Evolutionary conservation across 2,113 vertebrate genomes (phyloP), one percentile per base, ranked within the genome.

Genomic region (Plotosus lineatus): DNA sequence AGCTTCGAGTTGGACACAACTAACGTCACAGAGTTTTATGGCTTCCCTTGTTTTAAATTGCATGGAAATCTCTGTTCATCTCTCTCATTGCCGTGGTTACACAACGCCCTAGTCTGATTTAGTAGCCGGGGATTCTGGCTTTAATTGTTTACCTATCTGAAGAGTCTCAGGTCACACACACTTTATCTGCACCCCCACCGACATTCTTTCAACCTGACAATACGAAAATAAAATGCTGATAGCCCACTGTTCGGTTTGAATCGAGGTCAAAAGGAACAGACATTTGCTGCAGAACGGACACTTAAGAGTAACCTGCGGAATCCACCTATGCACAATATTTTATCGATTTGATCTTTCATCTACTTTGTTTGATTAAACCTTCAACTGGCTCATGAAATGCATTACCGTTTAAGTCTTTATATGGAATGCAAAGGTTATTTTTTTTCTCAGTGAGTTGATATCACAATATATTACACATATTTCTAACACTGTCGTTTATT

Each of bases 181-280:
- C 68, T 66, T 65, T 63, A 68, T 69, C 77, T 68, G 61, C 15
- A 56, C 26, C 48, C 23, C 48, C 26, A 69, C n/a, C 56, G 17
- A 56, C 26, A 21, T 21, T 42, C 38, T 44, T 56, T 42, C 38
- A 4, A 40, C 38, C n/a, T 44, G n/a, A 56, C 63, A 69, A 44
- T 77, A 58, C 28, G 14, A 42, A 19, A 36, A 31, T 44, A 63
- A 77, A 77, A 56, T 33, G n/a, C 36, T 56, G 36, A 79, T 69
- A 55, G 44, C 38, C 46, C 46, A 40, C 10, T 55, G 50, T 26
- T 68, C 50, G 58, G 17, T n/a, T 11, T 58, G n/a, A 58, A 31
- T 44, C n/a, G 33, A 33, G 66, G 78, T 56, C n/a, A 58, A 31
- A n/a, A 71, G 44, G 9, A 26, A 79, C 15, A 6, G 17, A 2